Base-by-base conservation (phyloP, 2,888 invertebrate genomes). In the Belgica antarctica region DNA sequence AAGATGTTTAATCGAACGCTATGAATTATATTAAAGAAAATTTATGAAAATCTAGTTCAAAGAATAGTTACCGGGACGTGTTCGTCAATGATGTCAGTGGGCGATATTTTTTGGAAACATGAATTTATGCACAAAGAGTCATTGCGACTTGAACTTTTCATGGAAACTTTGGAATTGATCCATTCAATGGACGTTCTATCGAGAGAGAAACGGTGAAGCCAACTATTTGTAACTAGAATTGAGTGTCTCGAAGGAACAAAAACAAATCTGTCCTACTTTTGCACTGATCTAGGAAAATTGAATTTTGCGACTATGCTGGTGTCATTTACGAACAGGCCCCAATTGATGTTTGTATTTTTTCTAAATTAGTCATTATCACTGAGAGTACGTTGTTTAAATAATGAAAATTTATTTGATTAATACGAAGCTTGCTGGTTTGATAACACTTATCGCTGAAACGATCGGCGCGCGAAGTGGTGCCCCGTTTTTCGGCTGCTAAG, bases 41-140 rank as follows among this genome's bases (percentile, higher is more conserved):
- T 52, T 52, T 52, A 52, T 52, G 22, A 52, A 52, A 52, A 31
- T 31, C 52, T 52, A 52, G 52, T 52, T 52, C 17, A 52, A 52
- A 52, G 52, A 52, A 8, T n/a, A n/a, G n/a, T n/a, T n/a, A n/a
- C n/a, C n/a, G n/a, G n/a, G n/a, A n/a, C n/a, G n/a, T n/a, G n/a
- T n/a, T n/a, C n/a, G n/a, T n/a, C n/a, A n/a, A n/a, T n/a, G n/a
- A n/a, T n/a, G n/a, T n/a, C n/a, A n/a, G n/a, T n/a, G n/a, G n/a
- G n/a, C n/a, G n/a, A n/a, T n/a, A n/a, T n/a, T n/a, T n/a, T n/a
- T n/a, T n/a, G n/a, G n/a, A n/a, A n/a, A n/a, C n/a, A n/a, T n/a
- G n/a, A n/a, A n/a, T n/a, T n/a, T n/a, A n/a, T n/a, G n/a, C n/a
- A n/a, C n/a, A n/a, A n/a, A n/a, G n/a, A n/a, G n/a, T n/a, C n/a